Evolutionary conservation across 2,888 invertebrate genomes (phyloP), one percentile per base, ranked within the genome.

Genomic region (Quadroppia sp.): DNA sequence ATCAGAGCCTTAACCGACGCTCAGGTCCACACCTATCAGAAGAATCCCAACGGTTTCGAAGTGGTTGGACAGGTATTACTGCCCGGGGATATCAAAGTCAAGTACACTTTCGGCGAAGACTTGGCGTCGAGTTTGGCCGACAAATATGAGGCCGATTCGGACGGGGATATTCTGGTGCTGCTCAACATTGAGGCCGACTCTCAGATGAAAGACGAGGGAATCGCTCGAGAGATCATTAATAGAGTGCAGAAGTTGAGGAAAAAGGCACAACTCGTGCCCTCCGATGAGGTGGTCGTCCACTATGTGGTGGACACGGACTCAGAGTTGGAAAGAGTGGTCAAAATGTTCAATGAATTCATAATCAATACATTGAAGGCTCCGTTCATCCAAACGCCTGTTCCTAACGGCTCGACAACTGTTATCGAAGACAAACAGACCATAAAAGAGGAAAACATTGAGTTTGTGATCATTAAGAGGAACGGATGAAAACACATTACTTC

Each of bases 191-290:
- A 90, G 0, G 92, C 92, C 1, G 94, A 94, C 82, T 90, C 92
- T 80, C 88, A 89, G 32, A 89, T 97, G 88, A 85, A 92, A 77
- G 92, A 96, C 81, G 98, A 99, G 85, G 99, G 99, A 11, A 86
- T 92, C 30, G 92, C 97, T 0, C 87, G 98, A 75, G 99, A 99
- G 84, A 89, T 76, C 30, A 91, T 96, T 75, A 99, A 98, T 82
- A 88, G 98, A 74, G 87, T 99, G 40, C 99, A 99, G 82, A 97
- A 95, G 82, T 85, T 99, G 15, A 86, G 98, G 75, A 99, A 99
- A 83, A 94, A 95, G 81, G 95, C 92, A 0, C 89, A 90, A 80
- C 85, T 97, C 45, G 90, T 94, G 28, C 96, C 96, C 0, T 90
- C 93, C 0, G 96, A 98, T 83, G 89, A 90, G 76, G 92, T 96